These are phyloP conservation scores for Drosophila rubida DNA, from an alignment of 2,888 invertebrate genomes.

Conservation along the genomic window DNA sequence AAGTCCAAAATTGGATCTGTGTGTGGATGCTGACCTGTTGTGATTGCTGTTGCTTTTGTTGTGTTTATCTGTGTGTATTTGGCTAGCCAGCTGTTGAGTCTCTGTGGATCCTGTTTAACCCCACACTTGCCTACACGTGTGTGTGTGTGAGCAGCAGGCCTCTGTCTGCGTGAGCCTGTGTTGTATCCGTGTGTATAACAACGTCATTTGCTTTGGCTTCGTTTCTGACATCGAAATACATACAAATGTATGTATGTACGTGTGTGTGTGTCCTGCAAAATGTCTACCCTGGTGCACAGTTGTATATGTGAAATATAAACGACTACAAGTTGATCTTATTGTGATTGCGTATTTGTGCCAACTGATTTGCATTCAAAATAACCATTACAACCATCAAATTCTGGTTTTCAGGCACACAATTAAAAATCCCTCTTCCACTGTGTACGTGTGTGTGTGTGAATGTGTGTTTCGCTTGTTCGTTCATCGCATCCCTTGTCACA, in stretches of 20 bases:
- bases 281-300: conserved; percentile 56
- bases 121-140: conserved; percentile 26
- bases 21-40: conserved; percentile 67
- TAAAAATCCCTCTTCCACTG: conserved; percentile 35
- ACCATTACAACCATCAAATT: neutral
- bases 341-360: neutral
- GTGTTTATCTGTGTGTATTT: conserved; percentile 33
- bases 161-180: conserved; percentile 25
- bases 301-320: conserved; percentile 11
- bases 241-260: neutral
- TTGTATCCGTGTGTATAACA: conserved; percentile 41
- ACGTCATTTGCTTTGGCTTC: conserved; percentile 71
- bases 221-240: conserved; percentile 24
- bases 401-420: conserved; percentile 2
- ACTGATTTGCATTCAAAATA: neutral
- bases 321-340: conserved; percentile 1
- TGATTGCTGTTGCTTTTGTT: conserved; percentile 49
- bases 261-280: conserved; percentile 59
- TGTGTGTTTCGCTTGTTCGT: conserved; percentile 7
- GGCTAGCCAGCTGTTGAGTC: conserved; percentile 60
- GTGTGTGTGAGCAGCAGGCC: conserved; percentile 1
- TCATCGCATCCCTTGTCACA: conserved; percentile 19
- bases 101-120: conserved; percentile 55
- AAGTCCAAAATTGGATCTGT: conserved; percentile 19
- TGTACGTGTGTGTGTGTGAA: too few relatives aligned